Evolutionary conservation across 2,113 vertebrate genomes (phyloP), one percentile per base, ranked within the genome.

Genomic region (Hippopotamus amphibius): DNA sequence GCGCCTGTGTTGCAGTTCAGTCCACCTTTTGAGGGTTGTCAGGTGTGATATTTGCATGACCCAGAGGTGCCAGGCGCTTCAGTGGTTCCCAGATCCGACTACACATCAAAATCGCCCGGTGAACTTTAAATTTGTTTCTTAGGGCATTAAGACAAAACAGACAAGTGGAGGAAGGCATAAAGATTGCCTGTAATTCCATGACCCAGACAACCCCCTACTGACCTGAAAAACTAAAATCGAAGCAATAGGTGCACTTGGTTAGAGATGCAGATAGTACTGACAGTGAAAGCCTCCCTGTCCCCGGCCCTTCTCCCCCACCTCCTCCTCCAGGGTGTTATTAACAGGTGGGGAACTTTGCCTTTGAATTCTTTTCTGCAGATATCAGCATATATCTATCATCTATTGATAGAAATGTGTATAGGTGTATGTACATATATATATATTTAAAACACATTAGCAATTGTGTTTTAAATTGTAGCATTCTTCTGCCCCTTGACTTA

Each of bases 401-500:
- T 79, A 0, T 33, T 14, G 4, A n/a, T 30, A 55, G 22, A 79
- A 19, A 13, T 65, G 14, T 71, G 19, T 41, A 21, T 50, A 7
- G 74, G 13, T 37, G 7, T 79, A 43, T 33, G 19, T 48, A 57
- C 11, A 26, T 22, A n/a, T 50, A 7, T 48, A 24, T 69, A 15
- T 66, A 22, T 66, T 81, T 87, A 57, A 57, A 72, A 65, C 24
- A 55, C 46, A 46, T 57, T 50, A 74, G 68, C 43, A 96, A 5
- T 77, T 81, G 22, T 89, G 88, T 57, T 94, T 93, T 88, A 92
- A 93, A 95, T 22, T 59, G 37, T 37, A 61, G 30, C 80, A 33
- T 30, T 91, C 3, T 88, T 76, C 80, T 85, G 55, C 50, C 37
- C 82, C 63, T 83, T 63, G 33, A 57, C 50, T 74, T 57, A 41